Evolutionary conservation across 1,140 invertebrate genomes (phyloP).

Genomic region (Drosophila elegans): DNA sequence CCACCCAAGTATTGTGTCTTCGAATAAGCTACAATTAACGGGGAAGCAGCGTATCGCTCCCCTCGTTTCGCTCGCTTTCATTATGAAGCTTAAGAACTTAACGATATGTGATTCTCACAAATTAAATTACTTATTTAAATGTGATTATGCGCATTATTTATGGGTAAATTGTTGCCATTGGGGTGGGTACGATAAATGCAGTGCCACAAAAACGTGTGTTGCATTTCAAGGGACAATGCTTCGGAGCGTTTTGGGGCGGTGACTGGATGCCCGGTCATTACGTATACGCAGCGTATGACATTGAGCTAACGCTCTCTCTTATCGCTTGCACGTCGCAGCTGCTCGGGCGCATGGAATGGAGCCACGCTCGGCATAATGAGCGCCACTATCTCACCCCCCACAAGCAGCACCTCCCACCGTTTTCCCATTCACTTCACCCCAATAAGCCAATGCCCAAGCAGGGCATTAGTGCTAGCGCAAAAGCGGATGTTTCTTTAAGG

Average conservation of each 20-base stretch:
- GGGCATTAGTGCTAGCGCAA: constrained; percentile 44
- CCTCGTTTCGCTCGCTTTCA: constrained; percentile 27
- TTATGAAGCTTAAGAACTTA: constrained; percentile 58
- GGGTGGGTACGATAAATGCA: constrained; percentile 63
- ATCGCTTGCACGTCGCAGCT: constrained; percentile 76
- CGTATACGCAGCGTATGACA: constrained; percentile 75
- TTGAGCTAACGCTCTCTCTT: constrained; percentile 68
- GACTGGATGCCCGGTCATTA: constrained; percentile 44
- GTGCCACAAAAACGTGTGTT: constrained; percentile 71
- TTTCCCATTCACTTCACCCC: constrained; percentile 27
- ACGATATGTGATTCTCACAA: constrained; percentile 78
- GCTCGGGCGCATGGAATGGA: constrained; percentile 63
- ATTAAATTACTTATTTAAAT: constrained; percentile 83
- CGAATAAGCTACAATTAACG: constrained; percentile 9
- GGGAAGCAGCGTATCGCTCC: background rate
- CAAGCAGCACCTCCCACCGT: constrained; percentile 5
- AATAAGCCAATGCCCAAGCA: constrained; percentile 52
- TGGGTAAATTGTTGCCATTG: constrained; percentile 34
- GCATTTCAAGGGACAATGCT: constrained; percentile 65
- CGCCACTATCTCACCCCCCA: constrained; percentile 21
- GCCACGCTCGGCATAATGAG: constrained; percentile 76
- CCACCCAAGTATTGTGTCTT: constrained; percentile 6
- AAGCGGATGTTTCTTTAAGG: background rate
- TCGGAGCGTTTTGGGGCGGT: background rate
- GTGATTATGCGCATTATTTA: constrained; percentile 80